A percentile compares a stretch with the other conserved stretches of the same genome.
These are phyloP conservation scores for Pogoniulus pusillus DNA, from an alignment of 2,797 vertebrate genomes.

Conservation along the genomic window DNA sequence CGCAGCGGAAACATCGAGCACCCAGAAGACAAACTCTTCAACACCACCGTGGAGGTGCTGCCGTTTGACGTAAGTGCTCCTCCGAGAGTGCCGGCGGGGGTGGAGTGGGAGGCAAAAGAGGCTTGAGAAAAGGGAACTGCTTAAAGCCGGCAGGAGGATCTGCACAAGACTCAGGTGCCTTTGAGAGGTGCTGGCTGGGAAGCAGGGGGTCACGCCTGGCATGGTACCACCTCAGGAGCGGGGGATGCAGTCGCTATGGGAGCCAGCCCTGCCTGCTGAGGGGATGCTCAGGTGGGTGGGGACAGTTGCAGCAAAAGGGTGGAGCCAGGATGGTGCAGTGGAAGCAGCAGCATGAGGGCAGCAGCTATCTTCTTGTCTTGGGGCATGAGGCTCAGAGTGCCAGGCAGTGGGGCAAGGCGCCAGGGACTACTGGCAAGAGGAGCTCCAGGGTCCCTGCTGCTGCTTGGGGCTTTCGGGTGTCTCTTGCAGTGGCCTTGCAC, in stretches of 20 bases:
- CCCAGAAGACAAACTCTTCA: conserved; percentile 97
- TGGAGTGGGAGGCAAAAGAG: background rate
- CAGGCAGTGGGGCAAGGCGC: fast-evolving
- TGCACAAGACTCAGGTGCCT: background rate
- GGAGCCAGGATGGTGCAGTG: background rate
- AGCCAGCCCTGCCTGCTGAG: background rate
- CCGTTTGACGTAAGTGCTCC: conserved; percentile 91
- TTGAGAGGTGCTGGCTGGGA: background rate
- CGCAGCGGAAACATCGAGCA: conserved; percentile 97
- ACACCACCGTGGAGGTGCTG: conserved; percentile 94
- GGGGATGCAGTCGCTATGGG: background rate
- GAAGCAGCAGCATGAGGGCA: background rate
- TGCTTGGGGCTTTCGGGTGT: background rate
- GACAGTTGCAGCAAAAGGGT: background rate
- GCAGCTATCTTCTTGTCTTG: background rate
- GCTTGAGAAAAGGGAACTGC: background rate
- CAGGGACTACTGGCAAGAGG: background rate
- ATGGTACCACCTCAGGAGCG: fast-evolving
- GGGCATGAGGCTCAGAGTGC: background rate
- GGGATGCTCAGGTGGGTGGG: background rate
- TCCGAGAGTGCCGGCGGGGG: background rate
- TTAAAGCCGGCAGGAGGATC: background rate
- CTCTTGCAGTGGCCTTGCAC: background rate
- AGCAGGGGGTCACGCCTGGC: background rate
- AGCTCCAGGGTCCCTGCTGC: background rate